Evolutionary conservation across 2,888 invertebrate species (phyloP), one percentile per base, ranked within the genome.

Genomic region (Gibbula magus): DNA sequence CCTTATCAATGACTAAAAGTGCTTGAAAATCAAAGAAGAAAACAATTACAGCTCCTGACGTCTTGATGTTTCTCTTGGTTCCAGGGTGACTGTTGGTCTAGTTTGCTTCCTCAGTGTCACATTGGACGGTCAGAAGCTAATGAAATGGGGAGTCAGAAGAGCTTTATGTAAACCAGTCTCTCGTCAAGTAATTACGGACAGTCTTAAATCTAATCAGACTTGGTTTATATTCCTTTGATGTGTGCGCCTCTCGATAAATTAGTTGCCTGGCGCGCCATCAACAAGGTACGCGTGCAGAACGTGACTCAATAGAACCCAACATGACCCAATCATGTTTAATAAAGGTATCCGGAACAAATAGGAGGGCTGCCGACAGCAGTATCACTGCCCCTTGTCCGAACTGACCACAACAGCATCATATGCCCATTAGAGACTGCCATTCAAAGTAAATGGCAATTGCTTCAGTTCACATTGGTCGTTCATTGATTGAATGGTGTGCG

Each of bases 221-320:
- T 61, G 29, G 25, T 61, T 61, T 61, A 61, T 61, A 61, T n/a
- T 61, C 29, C 61, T 61, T 61, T 61, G 61, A 61, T 61, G 29
- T 61, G 61, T 29, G 61, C 61, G 13, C 16, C 61, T 61, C 29
- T 25, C 25, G 25, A 61, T 61, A 61, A 61, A 61, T 61, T 61
- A 61, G 61, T 25, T 29, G 61, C 25, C 61, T 61, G 18, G 25
- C 29, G 29, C 20, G 61, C 61, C 61, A 61, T 25, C 61, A 61
- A 18, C 61, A 25, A 61, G 61, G 61, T 61, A 29, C 61, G 61
- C 29, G 61, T 61, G 61, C 8, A 61, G 61, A 25, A 29, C 25
- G 29, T 10, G 61, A 61, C 22, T 61, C 29, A 25, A 25, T 61
- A n/a, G 16, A 8, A 18, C 29, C 16, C 25, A 61, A 29, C 29